Base-by-base conservation (phyloP, 2,797 vertebrate genomes). In the Cyprinella venusta region DNA sequence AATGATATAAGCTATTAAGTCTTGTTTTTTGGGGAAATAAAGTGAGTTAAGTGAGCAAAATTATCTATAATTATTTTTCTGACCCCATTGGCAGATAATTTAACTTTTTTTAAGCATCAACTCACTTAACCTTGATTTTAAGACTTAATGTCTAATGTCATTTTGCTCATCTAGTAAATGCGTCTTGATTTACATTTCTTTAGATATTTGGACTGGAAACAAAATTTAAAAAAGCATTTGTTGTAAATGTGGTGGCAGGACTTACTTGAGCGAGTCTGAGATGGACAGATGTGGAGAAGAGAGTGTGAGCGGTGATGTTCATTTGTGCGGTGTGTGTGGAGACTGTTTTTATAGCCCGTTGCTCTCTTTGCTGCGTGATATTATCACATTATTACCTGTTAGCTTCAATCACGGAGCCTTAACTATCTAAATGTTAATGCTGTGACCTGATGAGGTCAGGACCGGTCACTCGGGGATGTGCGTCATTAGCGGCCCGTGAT, bases 331-430 rank as follows among this genome's bases (percentile, higher is more conserved):
- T 12, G 15, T 63, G 15, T 63, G 21, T 71, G n/a, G 36, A 67
- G 21, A 18, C 40, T 19, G 80, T 68, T 83, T 88, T 88, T 91
- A 91, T 91, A 90, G 65, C 12, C 36, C 30, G 38, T 74, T 70
- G 45, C 72, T 75, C 10, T 45, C 36, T 61, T 76, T 71, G 36
- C 69, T 75, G 50, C 79, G 82, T 90, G 89, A 86, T 75, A 72
- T 75, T 77, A 77, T 15, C 48, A 76, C 61, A 15, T 69, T 81
- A 84, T 78, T 75, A 75, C 26, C 59, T 77, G 81, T 89, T 88
- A 87, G 78, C 40, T 26, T 30, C 78, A 83, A 83, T 88, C 72
- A 90, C 78, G 80, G 56, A 65, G 38, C 15, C 59, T 3, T 86
- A 78, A 82, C 85, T 67, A 82, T 54, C 54, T 59, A 61, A 26